These are phyloP conservation scores for Bellardia bayeri DNA, from an alignment of 2,888 invertebrate genomes.

Conservation along the genomic window DNA sequence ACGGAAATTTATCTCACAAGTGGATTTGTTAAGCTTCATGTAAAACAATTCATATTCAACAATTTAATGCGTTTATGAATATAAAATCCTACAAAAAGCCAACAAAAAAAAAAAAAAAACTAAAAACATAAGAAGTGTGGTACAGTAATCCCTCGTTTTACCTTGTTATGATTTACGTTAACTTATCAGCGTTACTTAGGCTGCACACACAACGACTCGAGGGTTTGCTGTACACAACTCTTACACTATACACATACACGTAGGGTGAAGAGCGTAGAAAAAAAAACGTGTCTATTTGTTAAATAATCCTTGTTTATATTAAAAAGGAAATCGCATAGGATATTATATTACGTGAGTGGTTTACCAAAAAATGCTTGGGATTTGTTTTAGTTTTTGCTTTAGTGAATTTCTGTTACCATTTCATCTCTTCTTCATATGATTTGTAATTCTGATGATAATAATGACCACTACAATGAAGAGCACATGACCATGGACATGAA, in stretches of 20 bases:
- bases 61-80: conserved; percentile 23
- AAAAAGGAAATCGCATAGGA: conserved; percentile 69
- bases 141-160: background rate
- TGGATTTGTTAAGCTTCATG: conserved; percentile 43
- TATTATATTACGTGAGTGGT: conserved; percentile 73
- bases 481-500: background rate
- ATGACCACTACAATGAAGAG: background rate
- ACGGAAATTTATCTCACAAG: conserved; percentile 35
- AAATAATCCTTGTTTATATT: conserved; percentile 51
- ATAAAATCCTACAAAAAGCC: conserved; percentile 3
- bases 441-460: conserved; percentile 37
- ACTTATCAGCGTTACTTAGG: too few species aligned
- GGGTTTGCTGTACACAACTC: too few species aligned
- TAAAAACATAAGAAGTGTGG: background rate
- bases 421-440: background rate
- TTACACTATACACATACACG: background rate
- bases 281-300: conserved; percentile 45
- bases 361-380: conserved; percentile 45
- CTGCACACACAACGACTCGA: too few species aligned
- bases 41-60: conserved; percentile 46
- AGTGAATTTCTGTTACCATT: background rate
- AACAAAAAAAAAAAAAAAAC: background rate
- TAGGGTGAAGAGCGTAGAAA: background rate
- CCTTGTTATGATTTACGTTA: too few species aligned
- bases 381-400: background rate